phyloP scores from a whole-genome alignment of 2,797 vertebrate species.

The Halcyon leucocephala region DNA sequence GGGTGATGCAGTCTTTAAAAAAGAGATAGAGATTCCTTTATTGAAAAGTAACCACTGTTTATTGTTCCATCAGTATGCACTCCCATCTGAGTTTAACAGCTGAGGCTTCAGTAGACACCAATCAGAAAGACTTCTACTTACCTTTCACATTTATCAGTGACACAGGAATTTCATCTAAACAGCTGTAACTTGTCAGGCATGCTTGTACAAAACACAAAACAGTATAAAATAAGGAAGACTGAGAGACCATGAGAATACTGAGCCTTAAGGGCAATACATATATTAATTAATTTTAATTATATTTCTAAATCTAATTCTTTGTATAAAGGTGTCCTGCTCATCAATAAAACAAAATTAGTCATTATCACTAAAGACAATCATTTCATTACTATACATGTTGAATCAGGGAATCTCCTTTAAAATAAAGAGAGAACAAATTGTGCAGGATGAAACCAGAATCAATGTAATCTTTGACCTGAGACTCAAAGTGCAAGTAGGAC shows the following conservation, averaged over 20 bases:
- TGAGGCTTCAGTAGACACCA: neutral
- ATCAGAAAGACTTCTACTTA: constrained; percentile 1
- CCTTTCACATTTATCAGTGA: constrained; percentile 13
- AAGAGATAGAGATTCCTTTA: neutral
- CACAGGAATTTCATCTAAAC: neutral
- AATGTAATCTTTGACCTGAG: neutral
- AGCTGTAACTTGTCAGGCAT: neutral
- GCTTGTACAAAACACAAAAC: neutral
- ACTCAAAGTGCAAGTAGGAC: neutral
- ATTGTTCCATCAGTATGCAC: neutral
- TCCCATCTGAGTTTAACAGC: constrained; percentile 6
- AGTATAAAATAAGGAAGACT: neutral
- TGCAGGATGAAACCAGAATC: neutral
- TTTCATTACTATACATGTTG: neutral
- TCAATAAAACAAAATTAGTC: neutral
- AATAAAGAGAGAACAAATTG: neutral
- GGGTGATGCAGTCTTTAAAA: neutral
- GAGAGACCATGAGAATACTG: neutral
- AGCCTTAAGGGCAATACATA: neutral
- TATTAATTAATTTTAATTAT: neutral
- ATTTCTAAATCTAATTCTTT: neutral
- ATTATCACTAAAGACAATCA: neutral
- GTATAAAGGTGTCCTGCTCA: neutral
- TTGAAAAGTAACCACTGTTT: neutral
- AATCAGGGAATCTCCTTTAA: neutral